Evolutionary conservation across 2,797 vertebrate species (phyloP).

Genomic region (Tamandua tetradactyla): DNA sequence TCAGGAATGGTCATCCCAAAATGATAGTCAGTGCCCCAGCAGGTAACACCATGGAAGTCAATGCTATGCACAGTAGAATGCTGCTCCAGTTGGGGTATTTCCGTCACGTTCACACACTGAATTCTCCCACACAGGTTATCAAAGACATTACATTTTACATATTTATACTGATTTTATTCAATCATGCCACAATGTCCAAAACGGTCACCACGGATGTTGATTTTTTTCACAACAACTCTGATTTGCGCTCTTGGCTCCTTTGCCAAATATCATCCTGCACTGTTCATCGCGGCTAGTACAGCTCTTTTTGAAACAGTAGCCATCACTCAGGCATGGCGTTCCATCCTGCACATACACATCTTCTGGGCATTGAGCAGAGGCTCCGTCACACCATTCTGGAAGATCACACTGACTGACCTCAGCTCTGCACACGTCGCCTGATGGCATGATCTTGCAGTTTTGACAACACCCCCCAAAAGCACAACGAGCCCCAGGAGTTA

Average conservation of each 20-base stretch:
- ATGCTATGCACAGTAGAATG: not conserved
- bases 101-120: slow-evolving; percentile 75
- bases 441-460: slow-evolving; percentile 65
- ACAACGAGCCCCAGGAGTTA: slow-evolving; percentile 68
- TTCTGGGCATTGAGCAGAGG: slow-evolving; percentile 63
- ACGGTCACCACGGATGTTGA: slow-evolving; percentile 73
- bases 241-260: slow-evolving; percentile 33
- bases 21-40: slow-evolving; percentile 24
- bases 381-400: slow-evolving; percentile 81
- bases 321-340: slow-evolving; percentile 47
- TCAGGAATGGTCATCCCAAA: not conserved
- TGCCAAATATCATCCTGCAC: slow-evolving; percentile 68
- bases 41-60: not conserved
- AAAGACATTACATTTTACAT: slow-evolving; percentile 59
- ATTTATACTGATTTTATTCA: not conserved
- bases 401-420: slow-evolving; percentile 73
- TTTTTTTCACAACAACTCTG: slow-evolving; percentile 72
- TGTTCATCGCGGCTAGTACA: slow-evolving; percentile 70
- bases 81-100: slow-evolving; percentile 67
- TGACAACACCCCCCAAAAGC: slow-evolving; percentile 78
- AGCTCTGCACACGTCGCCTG: slow-evolving; percentile 71
- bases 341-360: slow-evolving; percentile 75
- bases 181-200: slow-evolving; percentile 80
- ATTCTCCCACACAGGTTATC: slow-evolving; percentile 78
- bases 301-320: slow-evolving; percentile 78